Evolutionary conservation across 2,797 vertebrate species (phyloP), one percentile per base, ranked within the genome.

Genomic region (Lepilemur septentrionalis): DNA sequence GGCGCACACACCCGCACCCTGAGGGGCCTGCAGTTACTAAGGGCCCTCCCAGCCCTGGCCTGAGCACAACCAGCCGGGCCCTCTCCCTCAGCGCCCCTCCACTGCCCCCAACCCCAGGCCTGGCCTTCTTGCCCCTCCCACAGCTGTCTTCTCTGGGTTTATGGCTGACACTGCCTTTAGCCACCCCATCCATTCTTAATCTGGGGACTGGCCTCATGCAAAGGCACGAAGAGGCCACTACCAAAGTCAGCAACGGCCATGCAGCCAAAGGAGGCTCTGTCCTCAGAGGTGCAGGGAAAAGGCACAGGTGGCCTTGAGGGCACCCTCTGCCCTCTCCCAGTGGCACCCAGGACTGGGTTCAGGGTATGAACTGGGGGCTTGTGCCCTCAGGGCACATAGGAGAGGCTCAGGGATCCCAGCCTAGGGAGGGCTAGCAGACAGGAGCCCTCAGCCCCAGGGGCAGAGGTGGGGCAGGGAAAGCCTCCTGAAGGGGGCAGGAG

Each of bases 181-280:
- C 46, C 25, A 41, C 4, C 30, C 17, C 25, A 41, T 3, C 30
- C 17, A 22, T 59, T 70, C 35, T 18, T 25, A 23, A 46, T 38
- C 43, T 0, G 8, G 46, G 48, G 20, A 63, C 17, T 5, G 59
- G 52, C 72, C 78, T 93, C 70, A 17, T 13, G 52, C 65, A 65
- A 41, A 75, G 65, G 59, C 7, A 70, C 7, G 22, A 25, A 17
- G 48, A 35, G 41, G 75, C 76, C 12, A 73, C 73, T 69, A 18
- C 23, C 8, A 18, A 52, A n/a, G 48, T 32, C 35, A 38, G 55
- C 23, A 12, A 11, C 1, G 72, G 63, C 30, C 0, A 0, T 28
- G 35, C 3, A 14, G 69, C 3, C 9, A 32, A 75, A 12, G 50
- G 46, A 61, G 12, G 22, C 59, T 81, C 18, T 76, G 35, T 81